Base-by-base conservation (phyloP, 2,113 vertebrate species). In the Phasianus colchicus region DNA sequence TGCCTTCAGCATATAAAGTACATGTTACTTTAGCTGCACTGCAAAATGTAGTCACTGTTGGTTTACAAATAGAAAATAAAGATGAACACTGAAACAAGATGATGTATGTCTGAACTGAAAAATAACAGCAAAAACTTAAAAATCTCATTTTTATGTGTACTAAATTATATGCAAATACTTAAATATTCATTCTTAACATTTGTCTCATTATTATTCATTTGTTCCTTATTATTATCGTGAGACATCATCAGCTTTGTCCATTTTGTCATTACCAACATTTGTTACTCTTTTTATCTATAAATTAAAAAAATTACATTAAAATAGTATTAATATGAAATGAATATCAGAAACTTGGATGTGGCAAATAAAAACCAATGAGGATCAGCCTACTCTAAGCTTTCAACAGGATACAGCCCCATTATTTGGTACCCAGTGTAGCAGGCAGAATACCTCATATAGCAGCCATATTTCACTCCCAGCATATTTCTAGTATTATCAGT, bases 1-100 rank as follows among this genome's bases (percentile, higher is more conserved):
- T 84, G 80, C 73, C 32, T 91, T 78, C 86, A 88, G 90, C 72
- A 96, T 92, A 88, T 65, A 61, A 93, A 95, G 94, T 71, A 58
- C 40, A 42, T 14, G 12, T 22, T 83, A 2, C 42, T 88, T 88
- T 4, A 90, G 65, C 69, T 90, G 83, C 83, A 52, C 18, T 86
- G 47, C 50, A 88, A 83, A 90, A 38, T 0, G 0, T 36, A 1
- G 0, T 36, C 50, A 40, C 34, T 77, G 76, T 63, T 67, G 65
- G 32, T 32, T 90, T 88, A 79, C 61, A 92, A 88, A 74, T 7
- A 83, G 69, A 91, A 45, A 1, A 4, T 6, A 63, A 50, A 80
- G 29, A 80, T 45, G 60, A 89, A 94, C n/a, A n/a, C n/a, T n/a
- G n/a, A n/a, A n/a, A n/a, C 24, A 19, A 54, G n/a, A 74, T 13